Conservation (phyloP, 2,888 invertebrate species). For the Amphimallon solstitiale region DNA sequence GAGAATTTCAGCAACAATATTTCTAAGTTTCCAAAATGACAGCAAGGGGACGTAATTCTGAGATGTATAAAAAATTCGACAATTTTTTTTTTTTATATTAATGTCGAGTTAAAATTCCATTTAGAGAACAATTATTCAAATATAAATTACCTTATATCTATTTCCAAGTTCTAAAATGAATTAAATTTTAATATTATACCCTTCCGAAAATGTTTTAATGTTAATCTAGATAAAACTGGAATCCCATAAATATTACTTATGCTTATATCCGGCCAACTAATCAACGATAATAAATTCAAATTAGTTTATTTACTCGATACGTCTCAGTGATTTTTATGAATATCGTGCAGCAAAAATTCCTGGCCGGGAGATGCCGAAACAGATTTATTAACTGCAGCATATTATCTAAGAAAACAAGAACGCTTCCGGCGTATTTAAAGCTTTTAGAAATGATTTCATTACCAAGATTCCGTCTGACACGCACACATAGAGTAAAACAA, state of each 20-base stretch:
- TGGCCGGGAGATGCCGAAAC: background rate
- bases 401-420: slow-evolving; percentile 19
- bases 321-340: background rate
- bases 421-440: slow-evolving; percentile 12
- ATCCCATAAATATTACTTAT: background rate
- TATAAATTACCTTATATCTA: no score
- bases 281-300: background rate
- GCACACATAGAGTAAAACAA: background rate
- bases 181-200: no score
- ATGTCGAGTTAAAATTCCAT: no score
- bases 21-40: no score
- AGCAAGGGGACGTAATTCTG: no score
- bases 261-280: background rate
- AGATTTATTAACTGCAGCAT: slow-evolving; percentile 8
- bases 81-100: no score
- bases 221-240: no score
- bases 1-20: no score
- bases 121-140: no score
- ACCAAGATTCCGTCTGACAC: slow-evolving; percentile 6
- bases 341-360: background rate
- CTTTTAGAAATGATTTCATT: slow-evolving; percentile 18
- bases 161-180: no score
- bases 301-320: background rate
- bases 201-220: no score
- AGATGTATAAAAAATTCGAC: no score